A percentile compares a stretch with the other conserved stretches of the same genome.
Evolutionary conservation across 2,797 vertebrate species (phyloP).

Genomic region (Micropoecilia bifurca): DNA sequence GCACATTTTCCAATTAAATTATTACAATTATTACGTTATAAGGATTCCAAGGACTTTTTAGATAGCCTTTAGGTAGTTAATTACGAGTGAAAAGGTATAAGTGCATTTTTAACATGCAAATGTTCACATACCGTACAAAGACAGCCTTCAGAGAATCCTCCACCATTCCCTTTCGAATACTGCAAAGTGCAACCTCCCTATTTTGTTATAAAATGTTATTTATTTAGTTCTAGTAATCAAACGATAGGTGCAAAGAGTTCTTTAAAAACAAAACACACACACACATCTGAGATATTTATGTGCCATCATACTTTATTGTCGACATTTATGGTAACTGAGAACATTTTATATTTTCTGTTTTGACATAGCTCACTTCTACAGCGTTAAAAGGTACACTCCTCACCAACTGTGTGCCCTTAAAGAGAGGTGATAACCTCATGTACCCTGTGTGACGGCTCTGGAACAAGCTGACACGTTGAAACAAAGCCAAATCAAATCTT

Average conservation of each 20-base stretch:
- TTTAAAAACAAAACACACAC: slow-evolving; percentile 15
- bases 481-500: slow-evolving; percentile 77
- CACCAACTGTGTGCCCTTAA: slow-evolving; percentile 56
- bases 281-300: slow-evolving; percentile 68
- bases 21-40: slow-evolving; percentile 31
- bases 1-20: slow-evolving; percentile 67
- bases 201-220: slow-evolving; percentile 56
- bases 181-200: slow-evolving; percentile 48
- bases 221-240: slow-evolving; percentile 59
- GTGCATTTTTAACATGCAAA: slow-evolving; percentile 23
- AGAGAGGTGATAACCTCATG: slow-evolving; percentile 50
- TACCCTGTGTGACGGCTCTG: slow-evolving; percentile 49
- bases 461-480: slow-evolving; percentile 54
- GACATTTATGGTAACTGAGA: slow-evolving; percentile 69
- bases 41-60: slow-evolving; percentile 76
- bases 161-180: slow-evolving; percentile 80
- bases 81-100: slow-evolving; percentile 35
- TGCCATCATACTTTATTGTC: slow-evolving; percentile 71
- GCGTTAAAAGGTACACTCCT: slow-evolving; percentile 61
- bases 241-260: slow-evolving; percentile 64
- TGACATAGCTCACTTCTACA: slow-evolving; percentile 59
- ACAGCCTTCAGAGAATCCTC: slow-evolving; percentile 78
- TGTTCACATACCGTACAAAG: slow-evolving; percentile 72
- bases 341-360: slow-evolving; percentile 76
- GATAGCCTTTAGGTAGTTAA: slow-evolving; percentile 33